Percentiles rank a stretch among this genome's conserved stretches.
These are phyloP conservation scores for Eospalax fontanierii DNA, from an alignment of 2,797 vertebrate species.

Conservation along the genomic window DNA sequence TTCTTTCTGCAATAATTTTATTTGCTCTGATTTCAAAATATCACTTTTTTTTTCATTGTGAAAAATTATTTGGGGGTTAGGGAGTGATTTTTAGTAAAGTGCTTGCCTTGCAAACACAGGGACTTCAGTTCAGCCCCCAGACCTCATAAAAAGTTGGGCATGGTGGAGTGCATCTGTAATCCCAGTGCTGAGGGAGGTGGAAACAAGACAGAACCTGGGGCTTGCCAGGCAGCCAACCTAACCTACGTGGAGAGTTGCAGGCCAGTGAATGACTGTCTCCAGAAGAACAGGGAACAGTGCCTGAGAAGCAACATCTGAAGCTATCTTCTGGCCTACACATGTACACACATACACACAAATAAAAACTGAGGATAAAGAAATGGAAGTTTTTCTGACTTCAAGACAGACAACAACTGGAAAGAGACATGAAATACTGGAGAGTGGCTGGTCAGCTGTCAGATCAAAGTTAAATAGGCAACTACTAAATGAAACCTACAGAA, in stretches of 20 bases:
- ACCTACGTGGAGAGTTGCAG: neutral
- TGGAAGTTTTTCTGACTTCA: neutral
- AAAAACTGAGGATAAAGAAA: neutral
- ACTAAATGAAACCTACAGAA: neutral
- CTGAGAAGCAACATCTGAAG: neutral
- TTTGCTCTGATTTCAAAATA: slow-evolving; percentile 37
- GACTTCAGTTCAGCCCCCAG: neutral
- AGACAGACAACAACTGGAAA: neutral
- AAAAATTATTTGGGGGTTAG: neutral
- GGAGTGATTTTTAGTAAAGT: neutral
- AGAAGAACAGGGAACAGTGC: neutral
- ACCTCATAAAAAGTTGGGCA: neutral
- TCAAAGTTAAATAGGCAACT: neutral
- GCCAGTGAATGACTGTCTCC: neutral
- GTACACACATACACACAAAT: neutral
- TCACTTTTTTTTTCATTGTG: neutral
- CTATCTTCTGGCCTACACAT: neutral
- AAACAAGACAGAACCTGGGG: neutral
- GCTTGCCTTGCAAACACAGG: neutral
- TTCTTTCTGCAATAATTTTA: neutral
- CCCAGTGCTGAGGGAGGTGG: neutral
- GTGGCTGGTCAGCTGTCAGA: neutral
- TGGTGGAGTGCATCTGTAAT: neutral
- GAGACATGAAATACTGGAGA: neutral
- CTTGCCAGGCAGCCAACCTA: neutral